A percentile compares a stretch with the other conserved stretches of the same genome.
phyloP scores from a whole-genome alignment of 2,797 vertebrate genomes.

The Enteromius mattozi region DNA sequence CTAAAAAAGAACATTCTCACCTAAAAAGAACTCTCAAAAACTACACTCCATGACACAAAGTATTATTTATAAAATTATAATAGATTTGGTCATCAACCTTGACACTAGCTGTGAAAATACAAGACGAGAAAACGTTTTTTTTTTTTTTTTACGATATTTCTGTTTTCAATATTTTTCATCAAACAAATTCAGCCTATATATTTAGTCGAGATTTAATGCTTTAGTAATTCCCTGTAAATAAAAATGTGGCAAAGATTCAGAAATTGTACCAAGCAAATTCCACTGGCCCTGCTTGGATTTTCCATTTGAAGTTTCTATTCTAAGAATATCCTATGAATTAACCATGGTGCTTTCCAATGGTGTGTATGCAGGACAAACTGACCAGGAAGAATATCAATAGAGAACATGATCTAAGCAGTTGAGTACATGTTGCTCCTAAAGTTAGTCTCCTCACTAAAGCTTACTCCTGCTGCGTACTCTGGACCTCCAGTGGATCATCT shows the following conservation, averaged over 20 bases:
- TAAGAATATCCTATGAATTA: background rate
- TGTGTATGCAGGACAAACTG: background rate
- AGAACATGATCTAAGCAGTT: background rate
- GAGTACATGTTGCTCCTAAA: background rate
- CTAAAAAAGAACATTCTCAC: too few relatives aligned
- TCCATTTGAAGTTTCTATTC: background rate
- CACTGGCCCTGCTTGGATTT: background rate
- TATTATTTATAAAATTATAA: background rate
- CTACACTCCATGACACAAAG: background rate
- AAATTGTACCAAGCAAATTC: background rate
- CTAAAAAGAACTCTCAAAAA: too few relatives aligned
- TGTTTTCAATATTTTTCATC: background rate
- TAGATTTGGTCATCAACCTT: background rate
- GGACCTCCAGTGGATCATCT: slow-evolving; percentile 28
- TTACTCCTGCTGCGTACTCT: background rate
- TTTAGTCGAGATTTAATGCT: background rate
- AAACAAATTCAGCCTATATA: background rate
- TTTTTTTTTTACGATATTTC: background rate
- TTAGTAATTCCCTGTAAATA: background rate
- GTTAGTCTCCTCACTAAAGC: background rate
- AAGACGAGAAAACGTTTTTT: too few relatives aligned
- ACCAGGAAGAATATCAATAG: background rate
- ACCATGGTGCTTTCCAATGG: background rate
- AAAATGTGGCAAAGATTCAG: background rate
- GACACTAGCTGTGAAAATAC: background rate